Percentiles rank a stretch among this genome's conserved stretches.
These are phyloP conservation scores for Sebastes nivosus DNA, from an alignment of 2,797 vertebrate species.

Conservation along the genomic window DNA sequence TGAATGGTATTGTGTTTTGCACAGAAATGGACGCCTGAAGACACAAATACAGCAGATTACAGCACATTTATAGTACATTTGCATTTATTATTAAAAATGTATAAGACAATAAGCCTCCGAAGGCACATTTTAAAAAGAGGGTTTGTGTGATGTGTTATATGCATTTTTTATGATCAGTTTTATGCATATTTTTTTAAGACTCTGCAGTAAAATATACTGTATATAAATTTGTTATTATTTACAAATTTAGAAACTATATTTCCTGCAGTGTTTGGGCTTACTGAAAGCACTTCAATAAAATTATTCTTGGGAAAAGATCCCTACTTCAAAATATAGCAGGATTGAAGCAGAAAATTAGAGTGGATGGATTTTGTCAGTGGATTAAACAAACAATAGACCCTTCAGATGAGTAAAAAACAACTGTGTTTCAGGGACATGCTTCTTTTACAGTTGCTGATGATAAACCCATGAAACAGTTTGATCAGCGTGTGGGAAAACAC, in stretches of 20 bases:
- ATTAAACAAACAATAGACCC: constrained; percentile 1
- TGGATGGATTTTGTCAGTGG: not conserved
- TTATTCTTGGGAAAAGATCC: not conserved
- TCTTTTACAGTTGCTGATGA: constrained; percentile 1
- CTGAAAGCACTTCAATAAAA: not conserved
- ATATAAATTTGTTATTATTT: not conserved
- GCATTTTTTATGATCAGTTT: not conserved
- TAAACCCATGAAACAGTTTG: constrained; percentile 7
- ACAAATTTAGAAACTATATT: not conserved
- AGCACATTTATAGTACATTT: not conserved
- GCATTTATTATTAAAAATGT: constrained; percentile 6
- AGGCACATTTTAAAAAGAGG: not conserved
- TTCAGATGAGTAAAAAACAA: not conserved
- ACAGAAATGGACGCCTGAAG: not conserved
- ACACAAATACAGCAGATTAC: not conserved
- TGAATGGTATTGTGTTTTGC: not conserved
- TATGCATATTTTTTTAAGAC: not conserved
- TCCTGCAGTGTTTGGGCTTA: not conserved
- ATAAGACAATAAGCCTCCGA: not conserved
- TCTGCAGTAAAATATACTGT: not conserved
- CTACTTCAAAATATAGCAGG: not conserved
- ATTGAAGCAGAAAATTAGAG: not conserved
- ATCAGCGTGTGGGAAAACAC: constrained; percentile 16
- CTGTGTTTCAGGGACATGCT: not conserved
- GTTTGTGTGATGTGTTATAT: not conserved